phyloP scores from a whole-genome alignment of 2,797 vertebrate species.

The Discoglossus pictus region DNA sequence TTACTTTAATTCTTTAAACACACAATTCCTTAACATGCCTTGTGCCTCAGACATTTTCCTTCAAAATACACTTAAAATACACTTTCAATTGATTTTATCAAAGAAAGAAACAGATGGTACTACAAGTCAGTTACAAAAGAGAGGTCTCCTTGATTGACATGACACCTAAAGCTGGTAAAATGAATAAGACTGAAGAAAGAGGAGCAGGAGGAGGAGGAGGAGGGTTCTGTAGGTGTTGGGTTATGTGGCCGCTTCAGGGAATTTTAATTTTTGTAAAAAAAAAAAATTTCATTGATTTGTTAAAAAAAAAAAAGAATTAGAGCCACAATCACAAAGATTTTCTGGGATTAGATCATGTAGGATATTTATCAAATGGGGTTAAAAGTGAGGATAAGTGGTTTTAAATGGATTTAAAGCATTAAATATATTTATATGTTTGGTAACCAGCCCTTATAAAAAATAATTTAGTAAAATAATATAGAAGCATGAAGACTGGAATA shows the following conservation, averaged over 20 bases:
- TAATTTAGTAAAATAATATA: too few relatives aligned
- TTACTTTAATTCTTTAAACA: constrained; percentile 20
- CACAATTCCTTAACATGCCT: constrained; percentile 30
- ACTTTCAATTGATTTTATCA: constrained; percentile 35
- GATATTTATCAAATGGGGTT: too few relatives aligned
- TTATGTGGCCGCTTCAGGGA: not conserved
- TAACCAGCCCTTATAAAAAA: too few relatives aligned
- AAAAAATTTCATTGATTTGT: too few relatives aligned
- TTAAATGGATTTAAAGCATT: too few relatives aligned
- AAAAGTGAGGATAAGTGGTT: too few relatives aligned
- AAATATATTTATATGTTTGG: too few relatives aligned
- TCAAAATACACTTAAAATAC: constrained; percentile 11
- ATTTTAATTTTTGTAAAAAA: too few relatives aligned
- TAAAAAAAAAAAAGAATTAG: too few relatives aligned
- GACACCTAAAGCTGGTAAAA: constrained; percentile 7
- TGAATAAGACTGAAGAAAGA: constrained; percentile 12
- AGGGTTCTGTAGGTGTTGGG: constrained; percentile 4
- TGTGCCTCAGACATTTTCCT: constrained; percentile 21
- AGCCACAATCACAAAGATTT: too few relatives aligned
- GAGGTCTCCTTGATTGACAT: constrained; percentile 7
- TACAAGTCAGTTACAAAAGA: constrained; percentile 13
- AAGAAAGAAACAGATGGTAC: constrained; percentile 18
- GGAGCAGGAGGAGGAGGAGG: not conserved
- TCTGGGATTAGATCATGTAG: too few relatives aligned
- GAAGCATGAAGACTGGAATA: too few relatives aligned